Evolutionary conservation across 2,888 invertebrate species (phyloP), one percentile per base, ranked within the genome.

Genomic region (Pherbina coryleti): DNA sequence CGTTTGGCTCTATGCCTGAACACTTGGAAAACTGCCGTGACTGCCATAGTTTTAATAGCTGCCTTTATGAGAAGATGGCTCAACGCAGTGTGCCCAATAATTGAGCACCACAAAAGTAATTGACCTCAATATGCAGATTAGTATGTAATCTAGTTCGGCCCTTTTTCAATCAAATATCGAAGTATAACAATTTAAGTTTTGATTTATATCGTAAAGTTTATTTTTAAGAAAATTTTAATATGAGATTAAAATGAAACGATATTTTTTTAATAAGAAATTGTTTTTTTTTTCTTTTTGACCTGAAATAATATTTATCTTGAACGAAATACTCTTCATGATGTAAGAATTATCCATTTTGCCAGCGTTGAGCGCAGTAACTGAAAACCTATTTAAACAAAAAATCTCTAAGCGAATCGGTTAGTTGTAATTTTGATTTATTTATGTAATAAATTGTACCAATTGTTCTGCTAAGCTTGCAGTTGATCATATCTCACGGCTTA

Each of bases 1-100:
- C 81, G 3, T 22, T 53, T 0, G 84, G 82, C 1, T 53, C 78
- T 22, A 87, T 89, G 88, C 78, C 81, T 5, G 49, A 79, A 1
- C 89, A 89, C 67, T 79, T 89, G 17, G 79, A 82, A 37, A 77
- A 82, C 3, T 89, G 89, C 31, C 72, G 55, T 0, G 88, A 87
- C 44, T 83, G 83, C 37, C 76, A 80, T 8, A 81, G 77, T 3
- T 85, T 84, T 31, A 81, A 84, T 57, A 80, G 79, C 11, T 75
- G 81, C 0, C 76, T 81, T 2, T 83, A 79, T 9, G 76, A 78
- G 11, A 81, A 82, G 51, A 79, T 82, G 11, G 84, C 85, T 0
- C 66, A 81, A 0, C n/a, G 55, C 2, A 67, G 71, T 51, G 70
- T 71, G 62, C 70, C 74, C 44, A 19, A n/a, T 3, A 28, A 60